These are phyloP conservation scores for Dione vanillae DNA, from an alignment of 2,888 invertebrate species.

Conservation along the genomic window DNA sequence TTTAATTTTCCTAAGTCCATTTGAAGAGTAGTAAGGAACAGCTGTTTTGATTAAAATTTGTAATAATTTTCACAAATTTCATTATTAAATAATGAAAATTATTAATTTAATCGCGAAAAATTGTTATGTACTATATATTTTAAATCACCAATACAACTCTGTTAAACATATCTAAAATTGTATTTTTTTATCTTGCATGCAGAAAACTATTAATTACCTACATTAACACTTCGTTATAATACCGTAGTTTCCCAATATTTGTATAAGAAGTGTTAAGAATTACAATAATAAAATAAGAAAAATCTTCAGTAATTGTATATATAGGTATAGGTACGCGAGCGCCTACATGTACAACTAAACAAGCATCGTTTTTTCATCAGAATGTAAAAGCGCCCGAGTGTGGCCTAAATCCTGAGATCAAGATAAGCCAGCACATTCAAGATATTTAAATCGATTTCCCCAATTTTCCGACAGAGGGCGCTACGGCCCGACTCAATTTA, in stretches of 20 bases:
- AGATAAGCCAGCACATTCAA: conserved; percentile 81
- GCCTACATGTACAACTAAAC: conserved; percentile 32
- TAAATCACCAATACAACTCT: conserved; percentile 35
- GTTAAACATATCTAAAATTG: conserved; percentile 31
- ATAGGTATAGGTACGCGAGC: background rate
- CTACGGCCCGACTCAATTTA: conserved; percentile 79
- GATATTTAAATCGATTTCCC: conserved; percentile 84
- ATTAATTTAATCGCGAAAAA: background rate
- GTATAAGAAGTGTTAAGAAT: background rate
- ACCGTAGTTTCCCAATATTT: background rate
- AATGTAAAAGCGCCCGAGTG: conserved; percentile 51
- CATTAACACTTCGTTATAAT: conserved; percentile 65
- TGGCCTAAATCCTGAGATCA: conserved; percentile 68
- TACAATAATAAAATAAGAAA: background rate
- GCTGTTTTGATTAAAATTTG: background rate
- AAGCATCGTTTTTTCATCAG: conserved; percentile 50
- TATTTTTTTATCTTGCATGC: conserved; percentile 62
- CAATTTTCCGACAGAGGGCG: conserved; percentile 81
- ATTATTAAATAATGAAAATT: background rate
- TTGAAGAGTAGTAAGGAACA: background rate
- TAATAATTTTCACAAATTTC: background rate
- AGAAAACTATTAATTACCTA: conserved; percentile 57
- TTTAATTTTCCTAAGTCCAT: conserved; percentile 30
- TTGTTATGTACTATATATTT: background rate
- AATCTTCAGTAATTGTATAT: background rate